Base-by-base conservation (phyloP, 1,140 invertebrate genomes). In the Cydia pomonella region DNA sequence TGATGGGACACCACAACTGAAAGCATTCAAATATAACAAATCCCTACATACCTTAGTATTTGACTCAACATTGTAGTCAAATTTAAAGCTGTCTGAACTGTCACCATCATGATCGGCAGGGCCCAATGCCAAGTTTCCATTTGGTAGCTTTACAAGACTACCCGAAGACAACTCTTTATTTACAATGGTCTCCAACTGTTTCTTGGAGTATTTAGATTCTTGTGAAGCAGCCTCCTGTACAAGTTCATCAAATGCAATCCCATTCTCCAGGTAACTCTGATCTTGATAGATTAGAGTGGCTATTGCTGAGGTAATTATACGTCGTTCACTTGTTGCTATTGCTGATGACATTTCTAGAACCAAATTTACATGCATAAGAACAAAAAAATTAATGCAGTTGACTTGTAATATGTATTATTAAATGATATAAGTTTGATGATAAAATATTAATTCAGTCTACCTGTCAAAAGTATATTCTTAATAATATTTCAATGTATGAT, bases 201-300 rank as follows among this genome's bases (percentile, higher is more conserved):
- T 95, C 75, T 95, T 94, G 0, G 95, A 94, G 74, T 95, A 96
- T 72, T 94, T 94, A 50, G 94, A 94, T 69, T 96, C 94, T 81
- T 95, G 95, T 23, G 94, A 93, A 44, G 94, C 86, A 50, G 96
- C 93, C 66, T 95, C 95, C 80, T 94, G 94, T 10, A 96, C 93
- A 38, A 97, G 91, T 81, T 95, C 94, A 53, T 91, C 89, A 64
- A 94, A 94, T 9, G 95, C 95, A 47, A 96, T 95, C 16, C 96
- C 96, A 82, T 95, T 94, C 87, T 96, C 95, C 29, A 96, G 90
- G 80, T 95, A 96, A 89, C 95, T 95, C 12, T 95, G 95, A 84
- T 96, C 95, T 77, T 95, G 93, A 75, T 95, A 94, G 44, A 96
- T 94, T 33, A 97, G 88, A 80, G 96, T 95, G 18, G 95, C 94